phyloP scores from a whole-genome alignment of 2,113 vertebrate species.

The Alosa alosa region DNA sequence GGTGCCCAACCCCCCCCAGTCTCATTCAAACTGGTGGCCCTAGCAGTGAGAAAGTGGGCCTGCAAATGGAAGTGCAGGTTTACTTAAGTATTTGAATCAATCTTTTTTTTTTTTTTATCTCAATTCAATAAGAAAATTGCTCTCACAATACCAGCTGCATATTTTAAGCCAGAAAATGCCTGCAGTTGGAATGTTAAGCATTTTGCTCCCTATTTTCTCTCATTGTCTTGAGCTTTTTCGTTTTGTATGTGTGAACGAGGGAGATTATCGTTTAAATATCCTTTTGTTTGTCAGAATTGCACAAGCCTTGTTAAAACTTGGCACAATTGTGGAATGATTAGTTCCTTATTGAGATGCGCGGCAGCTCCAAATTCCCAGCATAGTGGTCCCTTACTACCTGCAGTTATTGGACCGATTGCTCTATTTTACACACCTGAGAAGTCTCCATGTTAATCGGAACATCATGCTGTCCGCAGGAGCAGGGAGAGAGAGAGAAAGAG shows the following conservation, averaged over 20 bases:
- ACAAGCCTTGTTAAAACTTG: constrained; percentile 15
- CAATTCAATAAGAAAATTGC: constrained; percentile 17
- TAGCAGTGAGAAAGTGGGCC: not conserved
- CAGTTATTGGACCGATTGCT: not conserved
- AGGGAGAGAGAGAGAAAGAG: not conserved
- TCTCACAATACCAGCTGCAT: constrained; percentile 8
- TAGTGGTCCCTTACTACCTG: not conserved
- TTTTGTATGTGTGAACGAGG: not conserved
- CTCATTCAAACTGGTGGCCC: constrained; percentile 9
- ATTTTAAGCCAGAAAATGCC: constrained; percentile 8
- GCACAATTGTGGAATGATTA: not conserved
- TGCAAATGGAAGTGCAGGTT: constrained; percentile 9
- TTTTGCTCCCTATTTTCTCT: not conserved
- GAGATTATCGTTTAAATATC: constrained; percentile 15
- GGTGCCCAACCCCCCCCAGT: constrained; percentile 15
- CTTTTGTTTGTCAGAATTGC: constrained; percentile 6
- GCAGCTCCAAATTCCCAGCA: not conserved
- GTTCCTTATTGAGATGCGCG: not conserved
- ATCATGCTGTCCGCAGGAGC: not conserved
- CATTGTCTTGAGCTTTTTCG: not conserved
- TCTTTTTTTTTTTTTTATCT: not conserved
- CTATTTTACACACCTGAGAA: not conserved
- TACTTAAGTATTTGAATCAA: not conserved
- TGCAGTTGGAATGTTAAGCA: constrained; percentile 6
- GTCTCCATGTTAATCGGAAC: not conserved